phyloP scores from a whole-genome alignment of 1,140 invertebrate genomes.

The Trichoplusia ni region DNA sequence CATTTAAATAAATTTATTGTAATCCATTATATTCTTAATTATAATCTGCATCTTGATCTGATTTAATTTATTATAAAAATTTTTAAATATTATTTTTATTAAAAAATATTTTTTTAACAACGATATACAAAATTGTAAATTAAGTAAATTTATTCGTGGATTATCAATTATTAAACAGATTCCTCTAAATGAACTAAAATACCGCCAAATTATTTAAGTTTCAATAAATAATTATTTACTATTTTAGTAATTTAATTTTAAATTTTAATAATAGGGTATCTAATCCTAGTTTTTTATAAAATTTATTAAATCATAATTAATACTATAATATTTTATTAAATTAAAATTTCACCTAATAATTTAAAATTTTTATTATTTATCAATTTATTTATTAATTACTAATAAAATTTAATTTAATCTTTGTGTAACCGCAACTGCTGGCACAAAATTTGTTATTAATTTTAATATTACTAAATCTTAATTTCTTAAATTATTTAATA shows the following conservation, averaged over 20 bases:
- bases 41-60: conserved; percentile 84
- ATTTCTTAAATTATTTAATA: conserved; percentile 71
- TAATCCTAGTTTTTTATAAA: conserved; percentile 83
- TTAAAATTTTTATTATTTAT: conserved; percentile 59
- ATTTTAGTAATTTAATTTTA: conserved; percentile 66
- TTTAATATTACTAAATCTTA: conserved; percentile 67
- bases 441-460: conserved; percentile 80
- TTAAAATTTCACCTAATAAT: conserved; percentile 59
- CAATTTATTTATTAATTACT: conserved; percentile 53
- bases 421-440: conserved; percentile 83
- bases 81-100: conserved; percentile 75
- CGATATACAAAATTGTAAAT: conserved; percentile 81
- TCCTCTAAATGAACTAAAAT: conserved; percentile 83
- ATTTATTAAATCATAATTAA: conserved; percentile 48
- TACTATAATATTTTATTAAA: conserved; percentile 59
- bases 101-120: conserved; percentile 82
- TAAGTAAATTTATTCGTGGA: conserved; percentile 81
- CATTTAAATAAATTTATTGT: conserved; percentile 61
- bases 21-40: conserved; percentile 70
- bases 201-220: conserved; percentile 76
- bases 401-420: conserved; percentile 56
- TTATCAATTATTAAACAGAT: conserved; percentile 83
- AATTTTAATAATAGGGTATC: conserved; percentile 84
- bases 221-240: conserved; percentile 80
- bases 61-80: conserved; percentile 75